Evolutionary conservation across 2,888 invertebrate genomes (phyloP).

Genomic region (Cephus pygmeus): DNA sequence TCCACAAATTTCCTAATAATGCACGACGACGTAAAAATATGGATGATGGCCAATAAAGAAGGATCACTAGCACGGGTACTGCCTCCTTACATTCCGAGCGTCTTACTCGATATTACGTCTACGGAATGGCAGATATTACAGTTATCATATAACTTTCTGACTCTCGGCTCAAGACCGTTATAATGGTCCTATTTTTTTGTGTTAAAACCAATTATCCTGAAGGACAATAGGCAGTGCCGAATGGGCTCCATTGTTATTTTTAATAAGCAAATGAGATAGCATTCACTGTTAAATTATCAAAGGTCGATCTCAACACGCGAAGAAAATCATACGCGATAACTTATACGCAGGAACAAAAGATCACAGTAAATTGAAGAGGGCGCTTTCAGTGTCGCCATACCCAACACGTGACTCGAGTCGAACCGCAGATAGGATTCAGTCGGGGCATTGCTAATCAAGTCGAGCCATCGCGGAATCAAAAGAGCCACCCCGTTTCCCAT

Average conservation of each 20-base stretch:
- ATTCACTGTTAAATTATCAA: neutral
- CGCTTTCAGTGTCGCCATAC: neutral
- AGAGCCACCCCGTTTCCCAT: constrained; percentile 14
- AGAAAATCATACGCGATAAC: neutral
- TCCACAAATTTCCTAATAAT: neutral
- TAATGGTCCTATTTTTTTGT: neutral
- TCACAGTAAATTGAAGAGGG: neutral
- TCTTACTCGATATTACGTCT: neutral
- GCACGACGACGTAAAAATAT: neutral
- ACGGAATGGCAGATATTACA: neutral
- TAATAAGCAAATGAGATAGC: neutral
- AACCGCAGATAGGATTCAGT: neutral
- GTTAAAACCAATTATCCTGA: neutral
- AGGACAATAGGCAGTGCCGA: neutral
- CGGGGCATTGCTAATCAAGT: constrained; percentile 18
- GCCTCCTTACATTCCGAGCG: neutral
- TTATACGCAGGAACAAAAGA: neutral
- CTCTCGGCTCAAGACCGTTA: neutral
- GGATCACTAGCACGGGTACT: neutral
- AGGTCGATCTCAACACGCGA: neutral
- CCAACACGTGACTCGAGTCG: neutral
- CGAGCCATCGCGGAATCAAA: constrained; percentile 21
- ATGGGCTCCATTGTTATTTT: neutral
- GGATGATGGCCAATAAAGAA: neutral
- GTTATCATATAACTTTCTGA: neutral